Evolutionary conservation across 2,888 invertebrate genomes (phyloP).

Genomic region (Cylloceria caligata): DNA sequence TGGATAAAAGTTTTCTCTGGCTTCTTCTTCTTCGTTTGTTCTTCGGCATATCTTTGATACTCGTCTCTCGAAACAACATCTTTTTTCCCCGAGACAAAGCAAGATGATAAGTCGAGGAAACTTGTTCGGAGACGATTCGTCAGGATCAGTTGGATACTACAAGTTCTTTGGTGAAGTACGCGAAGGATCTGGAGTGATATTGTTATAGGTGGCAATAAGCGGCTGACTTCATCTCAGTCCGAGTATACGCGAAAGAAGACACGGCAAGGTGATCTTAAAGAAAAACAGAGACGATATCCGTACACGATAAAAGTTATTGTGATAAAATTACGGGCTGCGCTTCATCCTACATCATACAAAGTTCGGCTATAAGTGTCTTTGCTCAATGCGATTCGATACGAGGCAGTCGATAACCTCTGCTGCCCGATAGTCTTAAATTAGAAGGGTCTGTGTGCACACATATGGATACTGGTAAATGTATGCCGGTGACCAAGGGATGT

Average conservation of each 20-base stretch:
- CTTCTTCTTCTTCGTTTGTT: constrained; percentile 33
- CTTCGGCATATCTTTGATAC: constrained; percentile 35
- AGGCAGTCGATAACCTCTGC: background rate
- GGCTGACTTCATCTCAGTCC: constrained; percentile 36
- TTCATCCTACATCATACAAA: background rate
- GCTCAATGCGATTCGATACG: background rate
- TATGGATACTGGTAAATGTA: constrained; percentile 28
- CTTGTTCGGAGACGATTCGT: constrained; percentile 69
- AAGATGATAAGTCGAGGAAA: constrained; percentile 39
- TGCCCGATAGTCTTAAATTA: background rate
- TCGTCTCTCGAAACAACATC: constrained; percentile 54
- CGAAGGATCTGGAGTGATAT: constrained; percentile 60
- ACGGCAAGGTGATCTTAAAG: constrained; percentile 56
- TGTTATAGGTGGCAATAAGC: constrained; percentile 67
- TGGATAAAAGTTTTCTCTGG: constrained; percentile 68
- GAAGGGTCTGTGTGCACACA: constrained; percentile 26
- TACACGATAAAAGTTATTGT: constrained; percentile 56
- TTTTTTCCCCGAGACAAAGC: constrained; percentile 1
- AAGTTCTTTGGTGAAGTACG: constrained; percentile 44
- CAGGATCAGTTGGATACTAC: constrained; percentile 64
- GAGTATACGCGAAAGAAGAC: constrained; percentile 38
- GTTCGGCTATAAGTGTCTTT: background rate
- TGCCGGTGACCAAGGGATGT: background rate
- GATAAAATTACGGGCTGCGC: background rate
- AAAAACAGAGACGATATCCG: constrained; percentile 59